Evolutionary conservation across 2,113 vertebrate genomes (phyloP).

Genomic region (Aegotheles bennettii): DNA sequence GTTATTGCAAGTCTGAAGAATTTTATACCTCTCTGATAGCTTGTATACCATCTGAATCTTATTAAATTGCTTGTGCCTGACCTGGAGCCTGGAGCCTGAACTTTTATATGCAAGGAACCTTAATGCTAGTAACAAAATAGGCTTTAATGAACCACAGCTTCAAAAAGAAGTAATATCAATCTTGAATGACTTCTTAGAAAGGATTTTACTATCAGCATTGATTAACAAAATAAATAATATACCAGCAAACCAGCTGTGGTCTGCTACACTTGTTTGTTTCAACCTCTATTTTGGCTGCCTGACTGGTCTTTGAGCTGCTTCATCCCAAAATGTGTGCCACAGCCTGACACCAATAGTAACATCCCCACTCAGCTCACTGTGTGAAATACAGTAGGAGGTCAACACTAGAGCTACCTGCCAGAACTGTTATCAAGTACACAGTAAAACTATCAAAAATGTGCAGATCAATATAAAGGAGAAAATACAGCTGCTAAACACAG

Average conservation of each 20-base stretch:
- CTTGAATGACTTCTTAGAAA: slow-evolving; percentile 7
- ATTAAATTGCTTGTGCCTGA: slow-evolving; percentile 41
- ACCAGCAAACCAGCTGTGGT: background rate
- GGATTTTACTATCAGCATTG: slow-evolving; percentile 14
- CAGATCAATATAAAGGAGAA: background rate
- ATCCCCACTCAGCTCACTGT: background rate
- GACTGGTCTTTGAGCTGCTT: background rate
- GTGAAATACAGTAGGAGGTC: background rate
- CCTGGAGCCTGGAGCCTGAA: background rate
- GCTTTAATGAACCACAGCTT: slow-evolving; percentile 35
- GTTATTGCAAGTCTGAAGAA: slow-evolving; percentile 48
- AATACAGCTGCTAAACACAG: background rate
- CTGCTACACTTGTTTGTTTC: slow-evolving; percentile 10
- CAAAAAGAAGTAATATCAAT: slow-evolving; percentile 40
- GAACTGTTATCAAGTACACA: background rate
- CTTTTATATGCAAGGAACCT: background rate
- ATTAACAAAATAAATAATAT: slow-evolving; percentile 53
- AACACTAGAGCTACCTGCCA: background rate
- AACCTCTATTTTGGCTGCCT: slow-evolving; percentile 8
- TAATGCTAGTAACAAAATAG: slow-evolving; percentile 26
- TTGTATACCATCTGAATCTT: slow-evolving; percentile 53
- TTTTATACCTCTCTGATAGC: slow-evolving; percentile 48
- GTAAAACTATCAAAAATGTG: background rate
- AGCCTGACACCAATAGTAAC: slow-evolving; percentile 38
- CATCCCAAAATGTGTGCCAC: background rate